Base-by-base conservation (phyloP, 2,888 invertebrate genomes). In the Morinoia aosen region DNA sequence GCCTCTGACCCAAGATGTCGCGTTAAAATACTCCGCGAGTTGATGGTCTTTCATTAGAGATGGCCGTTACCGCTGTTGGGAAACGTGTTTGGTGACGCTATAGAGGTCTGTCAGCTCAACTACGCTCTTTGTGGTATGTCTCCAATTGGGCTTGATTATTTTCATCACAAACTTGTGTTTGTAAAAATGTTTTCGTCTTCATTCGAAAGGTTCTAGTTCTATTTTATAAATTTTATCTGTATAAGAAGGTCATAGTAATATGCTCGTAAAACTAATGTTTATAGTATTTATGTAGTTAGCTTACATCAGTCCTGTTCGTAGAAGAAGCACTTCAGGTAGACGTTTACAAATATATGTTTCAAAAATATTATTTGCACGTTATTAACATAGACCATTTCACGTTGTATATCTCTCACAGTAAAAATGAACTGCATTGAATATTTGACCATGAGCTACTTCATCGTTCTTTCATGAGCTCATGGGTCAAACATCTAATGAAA, bases 261-360 rank as follows among this genome's bases (percentile, higher is more conserved):
- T 33, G 76, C 76, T 33, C 76, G 19, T 76, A 33, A 76, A 76
- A 33, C 76, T 76, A 76, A 76, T 76, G 76, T 76, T 76, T 33
- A 76, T 76, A 76, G 76, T 76, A 76, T 76, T 76, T 76, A 76
- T 76, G 76, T 76, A 76, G 76, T 33, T 76, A 76, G 76, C 33
- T 76, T 76, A 25, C 19, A 76, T 19, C 76, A 76, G 76, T 76
- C 76, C 76, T 76, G 76, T 76, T 76, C 25, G 76, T 76, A 76
- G 76, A 61, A 61, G 61, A 76, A 76, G 76, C 76, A 76, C 76
- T 76, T 76, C 76, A 76, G 76, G 76, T 76, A 76, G 76, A 76
- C 76, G 76, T 33, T 33, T 19, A 76, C 19, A 33, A 33, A 76
- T 48, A 48, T 76, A 76, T 76, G 76, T 76, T 76, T 76, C 33